Conservation (phyloP, 2,113 vertebrate genomes). For the Callorhinus ursinus region DNA sequence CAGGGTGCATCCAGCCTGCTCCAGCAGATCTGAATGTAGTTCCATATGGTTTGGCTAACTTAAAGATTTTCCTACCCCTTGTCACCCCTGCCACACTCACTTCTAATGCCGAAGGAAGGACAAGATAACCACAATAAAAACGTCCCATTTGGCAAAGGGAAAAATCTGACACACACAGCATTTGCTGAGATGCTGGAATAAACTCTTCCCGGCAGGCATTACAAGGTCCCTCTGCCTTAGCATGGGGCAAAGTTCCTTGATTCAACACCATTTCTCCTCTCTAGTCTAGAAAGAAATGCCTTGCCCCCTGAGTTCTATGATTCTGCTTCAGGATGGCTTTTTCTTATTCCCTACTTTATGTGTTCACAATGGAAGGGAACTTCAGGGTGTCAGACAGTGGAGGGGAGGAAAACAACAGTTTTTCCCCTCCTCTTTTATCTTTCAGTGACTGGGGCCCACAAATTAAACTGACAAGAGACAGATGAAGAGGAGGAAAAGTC, state of each 20-base stretch:
- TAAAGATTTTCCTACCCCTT: background rate
- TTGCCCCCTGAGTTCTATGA: background rate
- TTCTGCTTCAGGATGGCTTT: background rate
- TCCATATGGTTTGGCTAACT: background rate
- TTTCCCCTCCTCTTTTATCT: background rate
- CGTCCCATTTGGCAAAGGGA: background rate
- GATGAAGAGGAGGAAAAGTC: background rate
- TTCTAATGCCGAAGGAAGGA: background rate
- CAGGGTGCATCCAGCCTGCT: too few species aligned
- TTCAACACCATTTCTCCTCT: background rate
- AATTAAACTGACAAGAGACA: background rate
- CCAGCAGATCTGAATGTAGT: background rate
- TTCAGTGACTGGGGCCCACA: background rate
- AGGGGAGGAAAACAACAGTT: background rate
- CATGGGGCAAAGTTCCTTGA: background rate
- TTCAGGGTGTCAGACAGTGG: background rate
- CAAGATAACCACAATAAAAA: background rate
- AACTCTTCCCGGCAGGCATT: background rate
- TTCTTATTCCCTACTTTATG: background rate
- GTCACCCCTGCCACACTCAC: background rate
- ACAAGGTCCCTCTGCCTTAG: background rate
- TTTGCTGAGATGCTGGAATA: background rate
- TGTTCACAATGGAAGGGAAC: background rate
- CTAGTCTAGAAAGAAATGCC: background rate
- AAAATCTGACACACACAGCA: background rate